Conservation (phyloP, 2,888 invertebrate species). For the Parnassius mnemosyne region DNA sequence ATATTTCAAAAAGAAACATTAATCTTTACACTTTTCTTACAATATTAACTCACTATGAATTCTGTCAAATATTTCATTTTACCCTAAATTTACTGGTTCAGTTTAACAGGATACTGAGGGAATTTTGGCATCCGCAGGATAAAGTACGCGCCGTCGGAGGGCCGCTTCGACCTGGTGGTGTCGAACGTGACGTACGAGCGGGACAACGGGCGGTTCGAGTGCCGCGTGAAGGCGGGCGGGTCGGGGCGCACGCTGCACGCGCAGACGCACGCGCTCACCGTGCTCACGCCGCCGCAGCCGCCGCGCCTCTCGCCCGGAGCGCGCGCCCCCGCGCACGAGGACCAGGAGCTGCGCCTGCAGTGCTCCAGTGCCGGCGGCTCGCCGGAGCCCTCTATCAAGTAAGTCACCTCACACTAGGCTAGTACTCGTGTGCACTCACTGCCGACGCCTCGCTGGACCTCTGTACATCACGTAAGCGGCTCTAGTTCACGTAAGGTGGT, state of each 20-base stretch:
- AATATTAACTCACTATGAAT: too few species aligned
- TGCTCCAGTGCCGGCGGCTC: constrained; percentile 94
- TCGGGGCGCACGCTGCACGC: constrained; percentile 91
- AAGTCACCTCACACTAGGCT: constrained; percentile 40
- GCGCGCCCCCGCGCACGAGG: constrained; percentile 90
- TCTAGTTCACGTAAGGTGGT: too few species aligned
- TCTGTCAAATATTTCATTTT: too few species aligned
- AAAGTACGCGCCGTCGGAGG: constrained; percentile 89
- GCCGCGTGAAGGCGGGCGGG: constrained; percentile 90
- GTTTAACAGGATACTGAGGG: too few species aligned
- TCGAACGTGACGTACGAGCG: constrained; percentile 93
- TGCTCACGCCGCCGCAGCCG: constrained; percentile 90
- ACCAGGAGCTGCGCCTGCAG: constrained; percentile 86
- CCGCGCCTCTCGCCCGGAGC: constrained; percentile 89
- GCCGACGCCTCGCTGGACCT: too few species aligned
- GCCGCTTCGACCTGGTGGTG: constrained; percentile 93
- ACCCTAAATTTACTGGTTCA: too few species aligned
- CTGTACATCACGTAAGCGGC: too few species aligned
- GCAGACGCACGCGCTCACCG: constrained; percentile 91
- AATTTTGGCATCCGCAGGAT: constrained; percentile 74
- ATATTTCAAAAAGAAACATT: too few species aligned
- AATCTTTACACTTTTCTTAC: too few species aligned
- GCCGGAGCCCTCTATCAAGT: constrained; percentile 92
- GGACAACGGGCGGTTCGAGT: constrained; percentile 96
- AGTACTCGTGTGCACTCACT: too few species aligned